Evolutionary conservation across 1,140 invertebrate genomes (phyloP).

Genomic region (Nylanderia fulva): DNA sequence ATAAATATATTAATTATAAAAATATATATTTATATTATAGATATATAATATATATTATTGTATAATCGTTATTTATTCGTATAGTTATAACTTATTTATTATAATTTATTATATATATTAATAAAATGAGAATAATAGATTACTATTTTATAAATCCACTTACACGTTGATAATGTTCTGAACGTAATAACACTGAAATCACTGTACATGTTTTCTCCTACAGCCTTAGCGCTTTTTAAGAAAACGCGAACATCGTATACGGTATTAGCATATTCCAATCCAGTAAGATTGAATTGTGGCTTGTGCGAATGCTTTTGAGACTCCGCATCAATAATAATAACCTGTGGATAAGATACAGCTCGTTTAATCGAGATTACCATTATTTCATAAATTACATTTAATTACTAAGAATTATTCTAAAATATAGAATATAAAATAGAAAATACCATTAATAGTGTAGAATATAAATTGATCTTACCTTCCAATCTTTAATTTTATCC

Average conservation of each 20-base stretch:
- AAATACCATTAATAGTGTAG: background rate
- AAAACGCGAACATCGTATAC: conserved; percentile 90
- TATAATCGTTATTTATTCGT: too few species aligned
- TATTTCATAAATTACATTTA: background rate
- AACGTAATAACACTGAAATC: conserved; percentile 87
- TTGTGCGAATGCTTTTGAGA: conserved; percentile 40
- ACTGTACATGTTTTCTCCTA: conserved; percentile 88
- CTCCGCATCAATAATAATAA: conserved; percentile 77
- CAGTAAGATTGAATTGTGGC: conserved; percentile 86
- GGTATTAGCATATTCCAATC: conserved; percentile 88
- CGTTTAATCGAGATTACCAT: background rate
- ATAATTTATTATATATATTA: too few species aligned
- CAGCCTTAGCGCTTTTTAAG: conserved; percentile 86
- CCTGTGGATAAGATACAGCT: conserved; percentile 67
- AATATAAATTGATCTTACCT: conserved; percentile 80
- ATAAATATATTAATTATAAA: too few species aligned
- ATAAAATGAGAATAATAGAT: background rate
- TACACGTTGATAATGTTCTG: conserved; percentile 87
- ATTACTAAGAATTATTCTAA: background rate
- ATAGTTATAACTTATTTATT: background rate
- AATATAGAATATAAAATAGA: too few species aligned
- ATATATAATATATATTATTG: too few species aligned
- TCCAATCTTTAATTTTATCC: conserved; percentile 86
- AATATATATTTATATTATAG: too few species aligned
- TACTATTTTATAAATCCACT: conserved; percentile 59